A percentile compares a stretch with the other conserved stretches of the same genome.
Evolutionary conservation across 1,140 invertebrate genomes (phyloP).

Genomic region (Parasteatoda tepidariorum): DNA sequence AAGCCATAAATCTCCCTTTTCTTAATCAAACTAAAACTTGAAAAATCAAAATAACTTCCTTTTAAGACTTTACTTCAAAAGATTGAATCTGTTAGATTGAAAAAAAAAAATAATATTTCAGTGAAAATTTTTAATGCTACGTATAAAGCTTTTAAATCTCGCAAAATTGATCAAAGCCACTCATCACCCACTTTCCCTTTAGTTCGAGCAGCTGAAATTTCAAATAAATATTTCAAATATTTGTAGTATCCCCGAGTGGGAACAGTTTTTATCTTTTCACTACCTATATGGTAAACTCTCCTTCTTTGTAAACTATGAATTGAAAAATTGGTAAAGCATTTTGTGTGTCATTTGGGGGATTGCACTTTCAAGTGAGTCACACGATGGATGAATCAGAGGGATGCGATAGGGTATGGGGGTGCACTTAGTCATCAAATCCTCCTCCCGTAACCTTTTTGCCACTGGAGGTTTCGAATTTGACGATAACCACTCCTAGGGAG

Average conservation of each 20-base stretch:
- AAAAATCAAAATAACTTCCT: too few relatives aligned
- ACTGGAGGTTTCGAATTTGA: too few relatives aligned
- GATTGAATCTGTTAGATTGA: too few relatives aligned
- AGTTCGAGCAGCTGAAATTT: not conserved
- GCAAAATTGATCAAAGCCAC: too few relatives aligned
- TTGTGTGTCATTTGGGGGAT: not conserved
- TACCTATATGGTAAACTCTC: not conserved
- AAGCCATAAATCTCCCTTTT: too few relatives aligned
- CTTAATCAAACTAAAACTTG: too few relatives aligned
- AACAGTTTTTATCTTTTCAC: not conserved
- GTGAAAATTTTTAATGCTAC: too few relatives aligned
- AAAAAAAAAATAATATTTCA: too few relatives aligned
- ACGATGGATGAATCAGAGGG: not conserved
- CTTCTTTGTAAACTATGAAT: not conserved
- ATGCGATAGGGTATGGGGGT: not conserved
- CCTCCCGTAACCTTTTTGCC: too few relatives aligned
- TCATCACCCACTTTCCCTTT: not conserved
- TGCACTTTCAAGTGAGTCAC: not conserved
- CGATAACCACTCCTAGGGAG: too few relatives aligned
- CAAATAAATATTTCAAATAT: not conserved
- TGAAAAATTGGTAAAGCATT: not conserved
- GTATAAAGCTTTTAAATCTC: too few relatives aligned
- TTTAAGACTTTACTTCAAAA: too few relatives aligned
- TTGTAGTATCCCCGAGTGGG: not conserved
- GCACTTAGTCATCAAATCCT: not conserved